Conservation (phyloP, 2,888 invertebrate species). For the Calameuta idolon region DNA sequence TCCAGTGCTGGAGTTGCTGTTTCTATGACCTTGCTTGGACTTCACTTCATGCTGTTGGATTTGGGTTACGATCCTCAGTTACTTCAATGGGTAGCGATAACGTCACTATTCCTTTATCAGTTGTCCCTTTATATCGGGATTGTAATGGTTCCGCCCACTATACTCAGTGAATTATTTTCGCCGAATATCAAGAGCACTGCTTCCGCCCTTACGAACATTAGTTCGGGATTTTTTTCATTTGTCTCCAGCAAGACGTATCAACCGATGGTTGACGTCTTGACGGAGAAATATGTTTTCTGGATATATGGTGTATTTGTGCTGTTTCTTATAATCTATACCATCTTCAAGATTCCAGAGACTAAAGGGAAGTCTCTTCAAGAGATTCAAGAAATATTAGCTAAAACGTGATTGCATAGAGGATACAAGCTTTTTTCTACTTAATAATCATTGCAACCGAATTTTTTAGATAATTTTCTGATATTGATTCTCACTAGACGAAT, state of each 20-base stretch:
- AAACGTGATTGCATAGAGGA: not conserved
- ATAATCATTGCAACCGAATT: not conserved
- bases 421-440: not conserved
- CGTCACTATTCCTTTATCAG: slow-evolving; percentile 36
- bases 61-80: slow-evolving; percentile 35
- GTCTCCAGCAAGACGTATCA: slow-evolving; percentile 40
- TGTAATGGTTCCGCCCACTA: slow-evolving; percentile 37
- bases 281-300: slow-evolving; percentile 43
- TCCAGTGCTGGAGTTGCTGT: slow-evolving; percentile 48
- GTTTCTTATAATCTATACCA: slow-evolving; percentile 37
- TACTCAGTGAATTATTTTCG: slow-evolving; percentile 47
- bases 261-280: slow-evolving; percentile 37
- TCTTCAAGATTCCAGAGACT: slow-evolving; percentile 54
- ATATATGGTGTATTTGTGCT: slow-evolving; percentile 42
- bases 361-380: slow-evolving; percentile 55
- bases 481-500: not conserved
- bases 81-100: slow-evolving; percentile 48
- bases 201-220: slow-evolving; percentile 38
- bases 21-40: slow-evolving; percentile 35
- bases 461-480: not conserved
- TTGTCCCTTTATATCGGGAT: slow-evolving; percentile 39
- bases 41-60: slow-evolving; percentile 46
- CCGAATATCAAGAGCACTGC: slow-evolving; percentile 46
- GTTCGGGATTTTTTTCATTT: slow-evolving; percentile 36
- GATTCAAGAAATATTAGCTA: slow-evolving; percentile 49